A percentile compares a stretch with the other conserved stretches of the same genome.
These are phyloP conservation scores for Hesperia comma DNA, from an alignment of 2,888 invertebrate genomes.

Conservation along the genomic window DNA sequence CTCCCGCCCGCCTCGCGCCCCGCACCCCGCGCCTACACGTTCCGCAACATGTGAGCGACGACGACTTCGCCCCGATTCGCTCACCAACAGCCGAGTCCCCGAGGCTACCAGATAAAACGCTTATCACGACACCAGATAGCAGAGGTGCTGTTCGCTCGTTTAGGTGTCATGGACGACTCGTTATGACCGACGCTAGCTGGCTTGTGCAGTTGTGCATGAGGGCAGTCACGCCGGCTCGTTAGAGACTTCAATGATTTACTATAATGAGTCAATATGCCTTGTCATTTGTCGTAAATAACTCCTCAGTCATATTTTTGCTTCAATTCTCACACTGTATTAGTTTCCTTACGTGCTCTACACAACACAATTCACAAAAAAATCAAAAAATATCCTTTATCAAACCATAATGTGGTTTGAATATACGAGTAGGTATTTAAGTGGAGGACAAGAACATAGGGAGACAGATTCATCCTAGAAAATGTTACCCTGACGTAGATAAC, in stretches of 20 bases:
- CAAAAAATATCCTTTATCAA: too few relatives aligned
- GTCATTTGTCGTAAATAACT: conserved; percentile 55
- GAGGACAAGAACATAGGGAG: too few relatives aligned
- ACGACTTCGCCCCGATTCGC: conserved; percentile 55
- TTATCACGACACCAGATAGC: conserved; percentile 81
- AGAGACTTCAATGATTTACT: conserved; percentile 59
- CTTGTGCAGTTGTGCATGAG: conserved; percentile 52
- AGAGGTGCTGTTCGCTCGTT: conserved; percentile 79
- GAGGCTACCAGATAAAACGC: conserved; percentile 73
- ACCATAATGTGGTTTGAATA: too few relatives aligned
- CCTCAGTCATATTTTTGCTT: conserved; percentile 7
- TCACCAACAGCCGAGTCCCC: conserved; percentile 58
- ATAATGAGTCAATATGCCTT: conserved; percentile 58
- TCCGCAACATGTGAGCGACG: conserved; percentile 74
- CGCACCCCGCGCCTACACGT: conserved; percentile 44
- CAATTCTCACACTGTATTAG: not conserved
- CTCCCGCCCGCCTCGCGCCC: conserved; percentile 52
- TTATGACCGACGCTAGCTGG: conserved; percentile 57
- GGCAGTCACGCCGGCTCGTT: conserved; percentile 62
- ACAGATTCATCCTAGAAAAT: too few relatives aligned
- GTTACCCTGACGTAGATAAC: too few relatives aligned
- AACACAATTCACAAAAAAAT: not conserved
- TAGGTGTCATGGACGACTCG: conserved; percentile 78
- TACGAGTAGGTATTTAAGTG: too few relatives aligned
- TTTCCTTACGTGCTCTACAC: not conserved